Conservation (phyloP, 53 echinoderm and acorn worm species). For the Holothuria leucospilota region DNA sequence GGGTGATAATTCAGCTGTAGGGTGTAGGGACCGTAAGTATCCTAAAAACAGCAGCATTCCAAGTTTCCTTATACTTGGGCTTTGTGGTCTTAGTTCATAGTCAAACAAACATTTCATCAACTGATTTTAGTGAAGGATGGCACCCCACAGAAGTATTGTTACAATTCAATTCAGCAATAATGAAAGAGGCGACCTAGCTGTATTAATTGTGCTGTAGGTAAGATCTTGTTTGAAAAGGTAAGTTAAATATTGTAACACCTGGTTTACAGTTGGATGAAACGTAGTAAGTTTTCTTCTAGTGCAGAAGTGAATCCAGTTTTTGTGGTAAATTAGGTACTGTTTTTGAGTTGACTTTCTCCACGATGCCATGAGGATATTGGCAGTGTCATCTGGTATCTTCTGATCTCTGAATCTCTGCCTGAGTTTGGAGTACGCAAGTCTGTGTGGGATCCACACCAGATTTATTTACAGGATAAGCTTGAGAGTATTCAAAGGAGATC, state of each 20-base stretch:
- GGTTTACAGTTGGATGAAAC: not conserved
- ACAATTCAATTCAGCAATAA: not conserved
- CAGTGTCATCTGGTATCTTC: constrained; percentile 14
- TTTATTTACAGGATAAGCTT: too few species aligned
- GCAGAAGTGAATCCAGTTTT: not conserved
- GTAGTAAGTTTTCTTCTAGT: constrained; percentile 3
- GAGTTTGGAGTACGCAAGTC: not conserved
- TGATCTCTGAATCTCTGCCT: constrained; percentile 6
- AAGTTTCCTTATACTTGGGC: too few species aligned
- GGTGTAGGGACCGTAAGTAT: constrained; percentile 7
- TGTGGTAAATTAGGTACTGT: constrained; percentile 18
- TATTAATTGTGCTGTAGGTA: not conserved
- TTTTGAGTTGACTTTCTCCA: constrained; percentile 5
- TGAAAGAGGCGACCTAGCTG: not conserved
- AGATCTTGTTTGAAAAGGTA: not conserved
- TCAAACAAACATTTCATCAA: too few species aligned
- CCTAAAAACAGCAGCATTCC: not conserved
- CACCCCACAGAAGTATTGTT: not conserved
- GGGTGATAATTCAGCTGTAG: not conserved
- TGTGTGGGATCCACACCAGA: too few species aligned
- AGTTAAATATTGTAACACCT: constrained; percentile 19
- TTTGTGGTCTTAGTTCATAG: too few species aligned
- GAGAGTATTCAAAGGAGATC: too few species aligned
- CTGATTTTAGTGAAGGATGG: not conserved
- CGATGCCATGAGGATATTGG: not conserved